These are phyloP conservation scores for Orientallactaga sibirica DNA, from an alignment of 2,797 vertebrate species.

Conservation along the genomic window DNA sequence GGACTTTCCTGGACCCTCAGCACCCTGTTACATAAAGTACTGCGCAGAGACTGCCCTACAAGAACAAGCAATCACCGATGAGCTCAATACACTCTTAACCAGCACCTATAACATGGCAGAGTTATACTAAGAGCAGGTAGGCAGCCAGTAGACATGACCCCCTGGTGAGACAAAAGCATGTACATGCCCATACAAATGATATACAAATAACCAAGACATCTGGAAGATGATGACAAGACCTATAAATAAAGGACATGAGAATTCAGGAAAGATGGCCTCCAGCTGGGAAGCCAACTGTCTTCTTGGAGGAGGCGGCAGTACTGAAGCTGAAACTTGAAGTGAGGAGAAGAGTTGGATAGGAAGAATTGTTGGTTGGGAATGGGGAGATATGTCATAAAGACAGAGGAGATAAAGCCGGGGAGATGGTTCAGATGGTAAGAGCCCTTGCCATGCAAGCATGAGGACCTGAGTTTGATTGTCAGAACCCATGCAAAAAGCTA, in stretches of 20 bases:
- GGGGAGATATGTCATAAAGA: background rate
- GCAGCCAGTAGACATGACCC: background rate
- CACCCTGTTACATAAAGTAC: background rate
- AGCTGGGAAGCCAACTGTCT: background rate
- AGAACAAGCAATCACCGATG: background rate
- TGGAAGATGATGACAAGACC: background rate
- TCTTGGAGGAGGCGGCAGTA: background rate
- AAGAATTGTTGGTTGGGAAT: background rate
- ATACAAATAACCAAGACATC: no score
- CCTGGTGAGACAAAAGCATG: background rate
- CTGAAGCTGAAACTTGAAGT: background rate
- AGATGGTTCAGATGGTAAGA: no score
- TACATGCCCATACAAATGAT: fast-evolving
- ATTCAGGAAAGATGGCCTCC: background rate
- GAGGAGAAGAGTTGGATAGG: background rate
- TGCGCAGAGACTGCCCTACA: background rate
- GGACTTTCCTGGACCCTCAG: no score
- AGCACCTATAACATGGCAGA: background rate
- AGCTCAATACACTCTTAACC: background rate
- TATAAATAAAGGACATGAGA: fast-evolving
- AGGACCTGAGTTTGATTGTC: no score
- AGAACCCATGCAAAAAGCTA: no score
- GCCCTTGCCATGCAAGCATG: no score
- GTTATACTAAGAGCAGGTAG: background rate
- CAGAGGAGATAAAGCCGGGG: no score